These are phyloP conservation scores for Laterallus jamaicensis DNA, from an alignment of 2,113 vertebrate species.

Conservation along the genomic window DNA sequence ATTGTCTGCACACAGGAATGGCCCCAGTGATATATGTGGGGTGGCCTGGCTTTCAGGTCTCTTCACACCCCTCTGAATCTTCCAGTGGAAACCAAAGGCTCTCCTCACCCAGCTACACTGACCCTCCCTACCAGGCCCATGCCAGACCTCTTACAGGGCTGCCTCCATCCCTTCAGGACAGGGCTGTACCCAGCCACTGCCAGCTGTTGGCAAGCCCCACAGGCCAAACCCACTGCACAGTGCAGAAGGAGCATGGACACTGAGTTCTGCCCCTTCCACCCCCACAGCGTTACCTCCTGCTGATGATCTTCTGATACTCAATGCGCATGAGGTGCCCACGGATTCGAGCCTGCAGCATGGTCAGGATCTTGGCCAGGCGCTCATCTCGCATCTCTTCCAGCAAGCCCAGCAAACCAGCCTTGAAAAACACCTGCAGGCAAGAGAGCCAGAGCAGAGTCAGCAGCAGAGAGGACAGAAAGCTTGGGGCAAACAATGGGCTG, in stretches of 20 bases:
- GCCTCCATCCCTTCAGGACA: background rate
- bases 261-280: background rate
- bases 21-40: background rate
- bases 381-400: conserved; percentile 91
- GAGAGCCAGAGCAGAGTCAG: background rate
- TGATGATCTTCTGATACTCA: conserved; percentile 82
- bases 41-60: background rate
- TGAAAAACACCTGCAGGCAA: conserved; percentile 89
- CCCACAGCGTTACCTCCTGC: conserved; percentile 73
- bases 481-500: background rate
- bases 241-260: background rate
- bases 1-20: background rate
- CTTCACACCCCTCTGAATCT: background rate
- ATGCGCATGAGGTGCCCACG: conserved; percentile 86
- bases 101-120: too few relatives aligned
- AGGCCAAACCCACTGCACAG: background rate
- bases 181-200: background rate
- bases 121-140: background rate
- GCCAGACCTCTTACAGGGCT: background rate
- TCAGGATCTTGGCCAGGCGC: conserved; percentile 89
- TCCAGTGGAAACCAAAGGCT: background rate
- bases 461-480: background rate
- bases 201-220: background rate
- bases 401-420: conserved; percentile 87
- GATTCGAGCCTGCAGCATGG: conserved; percentile 86